Base-by-base conservation (phyloP, 2,888 invertebrate species). In the Cephonodes hylas region DNA sequence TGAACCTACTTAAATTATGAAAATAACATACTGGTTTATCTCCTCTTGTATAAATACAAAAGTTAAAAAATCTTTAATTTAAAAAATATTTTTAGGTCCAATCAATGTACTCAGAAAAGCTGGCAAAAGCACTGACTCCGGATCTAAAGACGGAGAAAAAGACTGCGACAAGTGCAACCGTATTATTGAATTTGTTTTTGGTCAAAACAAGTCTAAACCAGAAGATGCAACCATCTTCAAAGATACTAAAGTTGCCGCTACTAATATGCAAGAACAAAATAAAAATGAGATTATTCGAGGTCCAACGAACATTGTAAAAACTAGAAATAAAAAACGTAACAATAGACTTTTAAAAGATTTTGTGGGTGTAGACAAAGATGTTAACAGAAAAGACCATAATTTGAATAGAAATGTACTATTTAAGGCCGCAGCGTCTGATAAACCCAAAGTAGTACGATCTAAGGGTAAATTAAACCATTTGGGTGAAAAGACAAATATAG, bases 71-170 rank as follows among this genome's bases (percentile, higher is more conserved):
- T 38, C 42, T 4, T 34, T 48, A n/a, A 2, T 25, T 13, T 48
- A 27, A n/a, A 8, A 62, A 25, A 1, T 48, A 23, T 20, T 83
- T 83, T 77, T 81, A 84, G 84, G 71, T 64, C 64, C 71, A 1
- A 53, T 65, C 59, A 64, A 67, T 68, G 64, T 61, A 42, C 63
- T 70, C 63, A 68, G 63, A 58, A 71, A 63, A 69, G 64, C 66
- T 5, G 58, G 65, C 58, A 73, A 73, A 65, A 73, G 66, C 48
- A 70, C 76, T 25, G 69, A 69, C 15, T 61, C 77, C 13, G 64
- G 67, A 42, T 64, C 67, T 0, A 65, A 68, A 31, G 70, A 67
- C 2, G 68, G 67, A 2, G 60, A 67, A 3, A 42, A 15, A 7
- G 58, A 71, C 27, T 65, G 65, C n/a, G 64, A 72, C 31, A 69